A percentile compares a stretch with the other conserved stretches of the same genome.
These are phyloP conservation scores for Zaprionus kolodkinae DNA, from an alignment of 1,140 invertebrate genomes.

Conservation along the genomic window DNA sequence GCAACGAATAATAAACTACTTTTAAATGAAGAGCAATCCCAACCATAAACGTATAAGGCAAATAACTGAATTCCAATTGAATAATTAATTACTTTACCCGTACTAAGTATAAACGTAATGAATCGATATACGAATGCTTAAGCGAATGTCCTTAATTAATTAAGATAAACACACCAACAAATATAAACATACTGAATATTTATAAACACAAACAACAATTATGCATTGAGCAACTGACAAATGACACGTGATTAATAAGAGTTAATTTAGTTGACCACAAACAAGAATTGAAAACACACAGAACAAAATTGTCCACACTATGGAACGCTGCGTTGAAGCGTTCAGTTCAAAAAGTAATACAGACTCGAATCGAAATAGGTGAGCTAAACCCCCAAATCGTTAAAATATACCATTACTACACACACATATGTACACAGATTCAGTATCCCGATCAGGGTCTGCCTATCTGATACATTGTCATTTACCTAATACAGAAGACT, in stretches of 20 bases:
- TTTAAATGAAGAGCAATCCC: conserved; percentile 28
- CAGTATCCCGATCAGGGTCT: conserved; percentile 6
- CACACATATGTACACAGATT: conserved; percentile 21
- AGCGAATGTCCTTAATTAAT: conserved; percentile 78
- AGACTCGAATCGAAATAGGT: conserved; percentile 74
- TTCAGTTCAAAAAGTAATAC: conserved; percentile 57
- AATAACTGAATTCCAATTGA: conserved; percentile 46
- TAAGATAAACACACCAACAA: conserved; percentile 27
- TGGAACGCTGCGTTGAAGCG: conserved; percentile 36
- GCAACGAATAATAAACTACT: conserved; percentile 43
- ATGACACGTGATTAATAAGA: conserved; percentile 67
- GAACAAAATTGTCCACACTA: conserved; percentile 45
- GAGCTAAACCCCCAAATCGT: conserved; percentile 84
- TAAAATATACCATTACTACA: conserved; percentile 69
- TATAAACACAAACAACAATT: conserved; percentile 35
- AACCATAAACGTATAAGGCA: conserved; percentile 55
- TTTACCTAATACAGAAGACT: conserved; percentile 66
- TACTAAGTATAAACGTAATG: conserved; percentile 66
- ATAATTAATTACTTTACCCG: conserved; percentile 41
- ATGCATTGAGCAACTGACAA: conserved; percentile 54
- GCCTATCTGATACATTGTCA: conserved; percentile 36
- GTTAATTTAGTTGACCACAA: conserved; percentile 79
- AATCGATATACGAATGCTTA: conserved; percentile 69
- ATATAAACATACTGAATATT: conserved; percentile 37
- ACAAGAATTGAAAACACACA: conserved; percentile 32